These are phyloP conservation scores for Marmota flaviventris DNA, from an alignment of 2,113 vertebrate genomes.

Conservation along the genomic window DNA sequence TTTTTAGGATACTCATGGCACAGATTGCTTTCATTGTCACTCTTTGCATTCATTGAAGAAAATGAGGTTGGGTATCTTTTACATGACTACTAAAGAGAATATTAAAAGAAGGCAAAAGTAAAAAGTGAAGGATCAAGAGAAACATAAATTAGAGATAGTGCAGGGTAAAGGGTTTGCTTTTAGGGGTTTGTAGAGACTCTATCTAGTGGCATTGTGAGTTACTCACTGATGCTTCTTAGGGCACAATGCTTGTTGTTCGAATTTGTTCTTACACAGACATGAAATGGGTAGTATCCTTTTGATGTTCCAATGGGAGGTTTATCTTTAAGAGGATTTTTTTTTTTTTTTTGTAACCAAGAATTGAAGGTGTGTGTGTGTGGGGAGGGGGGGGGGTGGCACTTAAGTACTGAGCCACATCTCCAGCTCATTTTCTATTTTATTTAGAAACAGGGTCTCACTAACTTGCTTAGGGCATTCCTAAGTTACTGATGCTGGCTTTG, in stretches of 20 bases:
- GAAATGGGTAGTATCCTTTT: not conserved
- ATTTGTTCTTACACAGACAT: not conserved
- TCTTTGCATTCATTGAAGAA: not conserved
- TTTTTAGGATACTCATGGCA: not conserved
- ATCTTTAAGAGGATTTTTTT: not conserved
- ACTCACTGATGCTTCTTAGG: not conserved
- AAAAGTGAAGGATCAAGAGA: not conserved
- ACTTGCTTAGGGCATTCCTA: no score
- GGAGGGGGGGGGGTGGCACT: no score
- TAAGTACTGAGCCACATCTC: no score
- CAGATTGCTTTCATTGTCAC: not conserved
- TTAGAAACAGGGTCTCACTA: no score
- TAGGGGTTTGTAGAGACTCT: not conserved
- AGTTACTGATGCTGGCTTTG: no score
- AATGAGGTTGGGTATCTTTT: not conserved
- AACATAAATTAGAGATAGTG: not conserved
- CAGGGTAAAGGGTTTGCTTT: not conserved
- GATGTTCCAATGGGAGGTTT: not conserved
- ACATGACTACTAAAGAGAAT: not conserved
- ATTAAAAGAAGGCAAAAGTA: not conserved
- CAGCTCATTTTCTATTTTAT: no score
- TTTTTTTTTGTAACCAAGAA: no score
- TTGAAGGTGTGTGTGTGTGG: no score
- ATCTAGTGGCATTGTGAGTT: not conserved
- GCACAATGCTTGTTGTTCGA: not conserved